Conservation (phyloP, 2,797 vertebrate genomes). For the Craterocephalus amniculus region DNA sequence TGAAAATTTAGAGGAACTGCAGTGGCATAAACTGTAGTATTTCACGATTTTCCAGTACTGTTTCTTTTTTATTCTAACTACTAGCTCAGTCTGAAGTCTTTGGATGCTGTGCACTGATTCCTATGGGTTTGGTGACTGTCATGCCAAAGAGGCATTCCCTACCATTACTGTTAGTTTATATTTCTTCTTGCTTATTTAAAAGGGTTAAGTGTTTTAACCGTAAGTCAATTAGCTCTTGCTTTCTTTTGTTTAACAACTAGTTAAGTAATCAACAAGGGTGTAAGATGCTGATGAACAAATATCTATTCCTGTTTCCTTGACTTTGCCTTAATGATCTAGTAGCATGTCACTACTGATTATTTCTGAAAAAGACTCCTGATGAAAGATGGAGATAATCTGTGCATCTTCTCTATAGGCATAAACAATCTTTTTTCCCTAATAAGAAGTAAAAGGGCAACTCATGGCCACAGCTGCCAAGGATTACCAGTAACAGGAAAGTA, state of each 20-base stretch:
- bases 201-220: neutral
- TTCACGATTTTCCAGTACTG: neutral
- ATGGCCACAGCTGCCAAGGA: neutral
- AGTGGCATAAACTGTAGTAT: neutral
- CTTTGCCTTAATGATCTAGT: neutral
- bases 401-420: neutral
- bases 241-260: too few relatives aligned
- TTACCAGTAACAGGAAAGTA: slow-evolving; percentile 1
- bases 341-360: neutral
- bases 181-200: slow-evolving; percentile 1
- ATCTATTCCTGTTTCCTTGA: neutral
- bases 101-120: slow-evolving; percentile 11
- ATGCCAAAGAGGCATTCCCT: slow-evolving; percentile 24
- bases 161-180: slow-evolving; percentile 8
- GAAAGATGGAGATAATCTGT: neutral
- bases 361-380: neutral
- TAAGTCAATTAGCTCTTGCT: neutral
- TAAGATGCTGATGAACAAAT: neutral
- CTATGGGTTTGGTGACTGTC: slow-evolving; percentile 16
- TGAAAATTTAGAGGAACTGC: slow-evolving; percentile 31
- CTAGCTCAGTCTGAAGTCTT: neutral
- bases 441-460: neutral
- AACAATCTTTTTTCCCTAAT: neutral
- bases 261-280: too few relatives aligned
- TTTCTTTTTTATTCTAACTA: neutral